Percentiles rank a stretch among this genome's conserved stretches.
Conservation (phyloP, 2,113 vertebrate genomes). For the Petrocephalus microphthalmus region DNA sequence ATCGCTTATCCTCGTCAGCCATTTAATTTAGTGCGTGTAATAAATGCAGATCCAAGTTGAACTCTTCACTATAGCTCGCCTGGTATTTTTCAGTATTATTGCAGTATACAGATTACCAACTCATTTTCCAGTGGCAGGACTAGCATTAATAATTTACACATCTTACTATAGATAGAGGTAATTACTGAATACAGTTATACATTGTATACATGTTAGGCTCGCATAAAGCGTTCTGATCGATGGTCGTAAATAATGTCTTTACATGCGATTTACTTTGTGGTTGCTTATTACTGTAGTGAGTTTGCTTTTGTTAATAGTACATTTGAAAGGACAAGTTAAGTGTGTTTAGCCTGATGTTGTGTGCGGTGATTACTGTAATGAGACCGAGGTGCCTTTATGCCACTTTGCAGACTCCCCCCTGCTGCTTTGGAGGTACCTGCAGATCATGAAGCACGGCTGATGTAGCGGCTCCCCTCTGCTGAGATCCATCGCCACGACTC, state of each 20-base stretch:
- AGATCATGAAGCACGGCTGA: neutral
- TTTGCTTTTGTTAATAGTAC: neutral
- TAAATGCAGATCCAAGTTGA: neutral
- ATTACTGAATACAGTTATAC: neutral
- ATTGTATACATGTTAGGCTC: neutral
- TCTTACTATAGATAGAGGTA: neutral
- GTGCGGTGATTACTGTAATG: neutral
- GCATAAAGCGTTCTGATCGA: neutral
- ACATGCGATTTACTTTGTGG: neutral
- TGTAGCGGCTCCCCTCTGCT: neutral
- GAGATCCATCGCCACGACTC: neutral
- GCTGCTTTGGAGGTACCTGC: neutral
- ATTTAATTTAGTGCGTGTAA: neutral
- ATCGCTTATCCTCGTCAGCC: neutral
- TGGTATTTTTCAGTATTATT: neutral
- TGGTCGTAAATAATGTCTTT: neutral
- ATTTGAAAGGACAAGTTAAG: neutral
- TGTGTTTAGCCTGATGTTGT: neutral
- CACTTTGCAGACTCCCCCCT: slow-evolving; percentile 6
- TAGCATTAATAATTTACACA: neutral
- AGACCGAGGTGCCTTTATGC: neutral
- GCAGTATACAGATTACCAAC: neutral
- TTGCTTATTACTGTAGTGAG: neutral
- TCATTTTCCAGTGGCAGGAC: neutral
- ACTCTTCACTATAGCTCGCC: neutral